Evolutionary conservation across 2,113 vertebrate genomes (phyloP), one percentile per base, ranked within the genome.

Genomic region (Taurulus bubalis): DNA sequence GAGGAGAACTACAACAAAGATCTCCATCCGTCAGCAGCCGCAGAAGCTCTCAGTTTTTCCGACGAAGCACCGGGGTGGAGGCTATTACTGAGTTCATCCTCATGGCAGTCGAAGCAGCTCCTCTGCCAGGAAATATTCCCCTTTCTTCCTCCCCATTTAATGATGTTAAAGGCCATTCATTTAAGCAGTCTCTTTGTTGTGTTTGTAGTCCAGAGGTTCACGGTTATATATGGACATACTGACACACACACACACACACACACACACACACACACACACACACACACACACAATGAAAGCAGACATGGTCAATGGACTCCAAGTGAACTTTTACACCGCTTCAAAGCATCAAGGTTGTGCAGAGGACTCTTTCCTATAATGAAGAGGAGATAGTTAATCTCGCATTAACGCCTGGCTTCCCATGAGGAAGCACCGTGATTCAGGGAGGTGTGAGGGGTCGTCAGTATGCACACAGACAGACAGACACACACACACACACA

Each of bases 371-470:
- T 85, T 85, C 82, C 73, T 79, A 71, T 91, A 92, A 93, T 91
- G 85, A 94, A 87, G 87, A 88, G 87, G 74, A 89, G 85, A 88
- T 74, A 80, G 92, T 88, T 92, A 90, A 95, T 95, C 90, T 85
- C 32, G 79, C 74, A 85, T 92, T 92, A 93, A 88, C 36, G 67
- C 77, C 70, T 65, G 71, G 80, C 60, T 77, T 89, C 88, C 90
- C 85, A 74, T 42, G 81, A 85, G 84, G 86, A 90, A 67, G 59
- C 84, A 53, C 62, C 7, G 22, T 42, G 85, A 88, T 80, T 90
- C 82, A 82, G 75, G 78, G 80, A 84, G 85, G 83, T 83, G 86
- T 77, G 76, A 79, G 62, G 36, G 47, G 78, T 90, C 82, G 64
- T 73, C 75, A 36, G 68, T 63, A 85, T 75, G 67, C 84, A 7